A percentile compares a stretch with the other conserved stretches of the same genome.
Evolutionary conservation across 2,797 vertebrate species (phyloP).

Genomic region (Platalea minor): DNA sequence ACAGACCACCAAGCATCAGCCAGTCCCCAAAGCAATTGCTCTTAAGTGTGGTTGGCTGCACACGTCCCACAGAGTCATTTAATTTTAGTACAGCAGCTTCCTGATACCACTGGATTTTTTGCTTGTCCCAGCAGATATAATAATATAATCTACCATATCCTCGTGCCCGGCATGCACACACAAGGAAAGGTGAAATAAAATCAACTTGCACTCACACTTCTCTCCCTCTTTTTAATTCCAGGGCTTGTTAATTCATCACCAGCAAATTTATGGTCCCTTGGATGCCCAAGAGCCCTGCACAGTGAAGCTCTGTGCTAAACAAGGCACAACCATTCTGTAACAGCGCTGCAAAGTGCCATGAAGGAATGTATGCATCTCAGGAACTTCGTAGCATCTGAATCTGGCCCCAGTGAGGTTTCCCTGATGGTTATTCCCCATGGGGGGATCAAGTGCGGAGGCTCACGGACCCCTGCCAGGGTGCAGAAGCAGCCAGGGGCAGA

Average conservation of each 20-base stretch:
- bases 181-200: neutral
- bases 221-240: neutral
- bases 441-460: accelerated
- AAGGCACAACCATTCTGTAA: neutral
- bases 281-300: neutral
- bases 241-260: neutral
- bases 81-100: neutral
- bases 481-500: neutral
- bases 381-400: accelerated
- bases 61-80: neutral
- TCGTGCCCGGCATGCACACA: accelerated
- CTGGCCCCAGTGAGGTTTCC: neutral
- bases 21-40: neutral
- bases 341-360: neutral
- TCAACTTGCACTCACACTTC: neutral
- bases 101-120: neutral
- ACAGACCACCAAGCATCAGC: neutral
- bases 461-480: too few species aligned
- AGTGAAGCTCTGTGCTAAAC: neutral
- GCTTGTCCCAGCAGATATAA: neutral
- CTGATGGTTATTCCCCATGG: neutral
- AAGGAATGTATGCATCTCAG: accelerated
- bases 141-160: neutral
- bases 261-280: neutral
- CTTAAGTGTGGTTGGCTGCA: neutral